phyloP scores from a whole-genome alignment of 2,797 vertebrate species.

The Scomberomorus guttatus region DNA sequence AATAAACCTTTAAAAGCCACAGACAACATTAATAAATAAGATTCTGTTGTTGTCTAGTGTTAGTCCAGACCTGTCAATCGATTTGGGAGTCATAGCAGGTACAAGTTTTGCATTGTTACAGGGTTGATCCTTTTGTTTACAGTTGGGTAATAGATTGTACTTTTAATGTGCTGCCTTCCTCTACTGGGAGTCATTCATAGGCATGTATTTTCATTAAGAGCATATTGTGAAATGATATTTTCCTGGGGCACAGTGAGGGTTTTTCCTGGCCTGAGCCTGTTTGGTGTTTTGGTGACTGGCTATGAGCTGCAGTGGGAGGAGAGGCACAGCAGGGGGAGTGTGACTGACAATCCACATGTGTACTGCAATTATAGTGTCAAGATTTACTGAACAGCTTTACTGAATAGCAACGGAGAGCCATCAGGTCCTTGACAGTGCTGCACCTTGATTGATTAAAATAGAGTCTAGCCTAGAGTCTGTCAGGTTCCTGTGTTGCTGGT shows the following conservation, averaged over 20 bases:
- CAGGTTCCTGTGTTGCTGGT: not conserved
- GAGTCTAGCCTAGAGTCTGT: slow-evolving; percentile 12
- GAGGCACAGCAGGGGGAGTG: not conserved
- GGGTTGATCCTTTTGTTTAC: not conserved
- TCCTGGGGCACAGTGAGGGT: not conserved
- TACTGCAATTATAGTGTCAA: not conserved
- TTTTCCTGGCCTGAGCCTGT: not conserved
- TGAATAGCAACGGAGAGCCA: not conserved
- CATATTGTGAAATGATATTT: not conserved
- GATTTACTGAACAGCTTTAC: slow-evolving; percentile 10
- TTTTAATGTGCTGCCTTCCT: not conserved
- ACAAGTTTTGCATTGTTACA: not conserved
- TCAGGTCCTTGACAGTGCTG: not conserved
- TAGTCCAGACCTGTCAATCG: not conserved
- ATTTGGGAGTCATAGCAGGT: not conserved
- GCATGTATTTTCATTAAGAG: not conserved
- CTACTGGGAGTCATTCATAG: not conserved
- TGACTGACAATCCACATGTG: not conserved
- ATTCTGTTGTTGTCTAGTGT: no score
- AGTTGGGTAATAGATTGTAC: not conserved
- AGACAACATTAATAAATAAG: no score
- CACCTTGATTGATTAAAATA: not conserved
- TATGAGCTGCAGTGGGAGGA: slow-evolving; percentile 19
- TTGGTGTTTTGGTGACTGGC: not conserved
- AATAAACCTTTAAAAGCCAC: no score